Evolutionary conservation across 2,888 invertebrate genomes (phyloP), one percentile per base, ranked within the genome.

Genomic region (Eueremaeus valkanovi): DNA sequence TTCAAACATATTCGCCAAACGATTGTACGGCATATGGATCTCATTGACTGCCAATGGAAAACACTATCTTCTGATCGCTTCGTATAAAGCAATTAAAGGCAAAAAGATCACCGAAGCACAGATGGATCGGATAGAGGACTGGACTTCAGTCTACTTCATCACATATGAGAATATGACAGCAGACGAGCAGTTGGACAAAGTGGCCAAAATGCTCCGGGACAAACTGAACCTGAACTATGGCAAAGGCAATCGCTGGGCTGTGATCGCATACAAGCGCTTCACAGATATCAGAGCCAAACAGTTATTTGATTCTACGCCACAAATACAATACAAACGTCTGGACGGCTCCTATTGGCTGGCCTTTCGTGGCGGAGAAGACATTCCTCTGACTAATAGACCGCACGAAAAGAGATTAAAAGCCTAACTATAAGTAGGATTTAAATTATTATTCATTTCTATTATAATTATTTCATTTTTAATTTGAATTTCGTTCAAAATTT

Each of bases 61-160:
- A 21, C 66, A 66, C 40, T 66, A 66, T 66, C 40, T 66, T 5
- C 40, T 66, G 11, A 36, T 66, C 9, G 66, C 66, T 36, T 66
- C 66, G 1, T 66, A 66, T 66, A 33, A 33, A 11, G 66, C 40
- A 1, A 6, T 36, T n/a, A 66, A n/a, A 5, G 40, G 21, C 21
- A 66, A 66, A 8, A 33, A 36, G 27, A 1, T 66, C 2, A 8
- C 36, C 16, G 66, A 66, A 36, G 36, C 2, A 36, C 66, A 66
- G 24, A 8, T 66, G 66, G 66, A 66, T 24, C 18, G 66, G 2
- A 66, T 66, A 8, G 66, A 66, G 40, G 66, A 66, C 40, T 66
- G 66, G 66, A 36, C 66, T 21, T 36, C 33, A 3, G 40, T 40
- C 9, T 66, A 66, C 21, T 66, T 36, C 36, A 66, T 66, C 16